These are phyloP conservation scores for Oryctes rhinoceros DNA, from an alignment of 1,140 invertebrate genomes.

Conservation along the genomic window DNA sequence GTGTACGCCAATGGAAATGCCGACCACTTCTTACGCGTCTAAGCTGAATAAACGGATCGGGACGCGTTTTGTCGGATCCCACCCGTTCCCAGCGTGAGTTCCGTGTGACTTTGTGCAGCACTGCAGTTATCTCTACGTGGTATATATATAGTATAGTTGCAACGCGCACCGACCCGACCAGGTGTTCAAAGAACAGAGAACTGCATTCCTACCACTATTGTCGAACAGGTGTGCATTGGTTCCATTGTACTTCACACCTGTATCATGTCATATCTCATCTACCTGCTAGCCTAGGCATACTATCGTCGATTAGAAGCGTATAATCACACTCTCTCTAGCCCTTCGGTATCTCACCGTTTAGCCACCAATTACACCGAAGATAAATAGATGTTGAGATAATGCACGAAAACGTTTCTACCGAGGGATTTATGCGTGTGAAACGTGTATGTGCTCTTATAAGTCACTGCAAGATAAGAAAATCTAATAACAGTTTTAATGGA, in stretches of 20 bases:
- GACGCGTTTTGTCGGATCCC: constrained; percentile 2
- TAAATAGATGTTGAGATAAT: constrained; percentile 14
- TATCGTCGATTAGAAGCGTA: constrained; percentile 30
- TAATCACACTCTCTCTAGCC: constrained; percentile 22
- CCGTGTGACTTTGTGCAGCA: not conserved
- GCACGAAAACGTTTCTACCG: not conserved
- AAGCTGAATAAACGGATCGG: constrained; percentile 15
- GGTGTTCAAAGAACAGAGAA: constrained; percentile 47
- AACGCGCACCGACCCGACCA: constrained; percentile 43
- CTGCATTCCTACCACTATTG: constrained; percentile 49
- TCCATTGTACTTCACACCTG: constrained; percentile 50
- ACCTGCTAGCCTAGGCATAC: constrained; percentile 42
- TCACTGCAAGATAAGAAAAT: not conserved
- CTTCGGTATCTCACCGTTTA: constrained; percentile 12
- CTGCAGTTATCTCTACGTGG: not conserved
- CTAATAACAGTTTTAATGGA: too few relatives aligned
- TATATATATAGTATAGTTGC: constrained; percentile 33
- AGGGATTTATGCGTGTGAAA: not conserved
- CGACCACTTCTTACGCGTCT: not conserved
- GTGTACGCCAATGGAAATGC: constrained; percentile 4
- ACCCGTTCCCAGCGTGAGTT: constrained; percentile 15
- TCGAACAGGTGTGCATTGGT: constrained; percentile 48
- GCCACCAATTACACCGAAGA: constrained; percentile 23
- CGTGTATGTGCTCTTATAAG: not conserved
- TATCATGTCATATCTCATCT: constrained; percentile 51